A percentile compares a stretch with the other conserved stretches of the same genome.
Evolutionary conservation across 2,113 vertebrate species (phyloP).

Genomic region (Ophiodon elongatus): DNA sequence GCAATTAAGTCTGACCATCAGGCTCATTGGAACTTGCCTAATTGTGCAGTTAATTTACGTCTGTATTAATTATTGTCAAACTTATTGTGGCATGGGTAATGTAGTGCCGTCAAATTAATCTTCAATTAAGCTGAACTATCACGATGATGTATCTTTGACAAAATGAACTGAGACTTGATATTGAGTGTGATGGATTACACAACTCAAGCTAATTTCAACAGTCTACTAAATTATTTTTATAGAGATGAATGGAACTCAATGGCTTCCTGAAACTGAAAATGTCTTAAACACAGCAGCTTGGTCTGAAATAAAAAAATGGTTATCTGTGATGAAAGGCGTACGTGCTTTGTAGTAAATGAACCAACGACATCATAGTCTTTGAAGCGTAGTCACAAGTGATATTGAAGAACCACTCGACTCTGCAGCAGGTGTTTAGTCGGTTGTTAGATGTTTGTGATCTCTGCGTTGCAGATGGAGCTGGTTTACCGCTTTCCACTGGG

Average conservation of each 20-base stretch:
- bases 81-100: not conserved
- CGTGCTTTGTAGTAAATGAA: not conserved
- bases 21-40: not conserved
- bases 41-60: not conserved
- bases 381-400: slow-evolving; percentile 2
- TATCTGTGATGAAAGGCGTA: not conserved
- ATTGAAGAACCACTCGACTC: slow-evolving; percentile 6
- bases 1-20: not conserved
- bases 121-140: not conserved
- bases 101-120: not conserved
- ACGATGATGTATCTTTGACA: not conserved
- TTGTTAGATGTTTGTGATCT: slow-evolving; percentile 47
- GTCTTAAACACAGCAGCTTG: not conserved
- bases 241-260: not conserved
- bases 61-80: not conserved
- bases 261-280: not conserved
- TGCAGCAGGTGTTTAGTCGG: slow-evolving; percentile 11
- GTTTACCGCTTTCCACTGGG: slow-evolving; percentile 47
- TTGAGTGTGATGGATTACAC: not conserved
- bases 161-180: not conserved
- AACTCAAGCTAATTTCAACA: not conserved
- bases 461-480: slow-evolving; percentile 44
- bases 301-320: not conserved
- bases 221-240: not conserved
- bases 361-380: not conserved